Evolutionary conservation across 2,888 invertebrate genomes (phyloP), one percentile per base, ranked within the genome.

Genomic region (Drosophila niveifrons): DNA sequence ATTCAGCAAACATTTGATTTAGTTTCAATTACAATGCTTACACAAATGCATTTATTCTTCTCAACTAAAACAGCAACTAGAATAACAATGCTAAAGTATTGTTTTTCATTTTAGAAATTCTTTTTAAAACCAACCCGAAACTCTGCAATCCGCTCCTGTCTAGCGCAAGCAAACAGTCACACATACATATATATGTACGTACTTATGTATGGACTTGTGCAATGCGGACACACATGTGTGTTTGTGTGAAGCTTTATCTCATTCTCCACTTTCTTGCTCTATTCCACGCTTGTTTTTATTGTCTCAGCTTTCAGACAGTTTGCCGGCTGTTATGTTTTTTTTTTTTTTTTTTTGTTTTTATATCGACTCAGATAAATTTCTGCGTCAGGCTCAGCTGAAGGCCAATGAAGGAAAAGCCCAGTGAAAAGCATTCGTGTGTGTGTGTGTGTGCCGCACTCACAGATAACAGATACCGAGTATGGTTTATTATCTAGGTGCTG

Each of bases 311-410:
- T 62, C 61, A 28, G 41, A 3, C 47, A 47, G 31, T 43, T 72
- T 64, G 68, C 77, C 73, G 77, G 68, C 58, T 70, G 50, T 48
- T 65, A n/a, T n/a, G n/a, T 36, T 73, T 62, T 64, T 34, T 55
- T 53, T 43, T 43, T 65, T 36, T 73, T 62, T 64, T 34, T 55
- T 53, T 43, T 43, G 43, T 55, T 43, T 56, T 18, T 13, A 31
- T 47, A 36, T 47, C 23, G 10, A 13, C 11, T 41, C 23, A 28
- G 53, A 67, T 55, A 67, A 58, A 51, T 17, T 47, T 47, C 48
- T n/a, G 57, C 17, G 17, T 55, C 23, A 48, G 46, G 36, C 57
- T 43, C 39, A n/a, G 36, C n/a, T 57, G 39, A 66, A 56, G 69
- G 48, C 56, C 56, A 65, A 34, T 56, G 18, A 39, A 13, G 23